Conservation (phyloP, 2,113 vertebrate species). For the Calyptomena viridis region DNA sequence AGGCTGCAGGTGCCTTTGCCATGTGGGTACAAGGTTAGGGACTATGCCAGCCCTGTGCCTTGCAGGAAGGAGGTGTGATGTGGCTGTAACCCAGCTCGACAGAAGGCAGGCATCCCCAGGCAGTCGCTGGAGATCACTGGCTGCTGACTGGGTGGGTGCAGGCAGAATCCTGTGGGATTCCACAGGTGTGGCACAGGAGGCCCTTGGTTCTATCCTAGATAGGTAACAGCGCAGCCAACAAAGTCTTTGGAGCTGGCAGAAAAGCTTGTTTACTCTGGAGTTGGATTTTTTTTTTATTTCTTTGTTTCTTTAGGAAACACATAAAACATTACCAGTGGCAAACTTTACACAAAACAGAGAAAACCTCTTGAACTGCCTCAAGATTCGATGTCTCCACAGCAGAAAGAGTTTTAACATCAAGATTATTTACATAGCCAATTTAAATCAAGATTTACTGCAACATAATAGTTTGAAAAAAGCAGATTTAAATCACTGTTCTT, state of each 20-base stretch:
- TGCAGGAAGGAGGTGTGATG: neutral
- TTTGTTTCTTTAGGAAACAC: slow-evolving; percentile 5
- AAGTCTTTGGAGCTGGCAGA: neutral
- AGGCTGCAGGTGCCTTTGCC: neutral
- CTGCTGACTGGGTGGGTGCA: neutral
- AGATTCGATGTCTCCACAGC: neutral
- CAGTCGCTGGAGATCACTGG: neutral
- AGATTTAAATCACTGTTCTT: neutral
- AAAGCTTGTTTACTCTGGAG: slow-evolving; percentile 2
- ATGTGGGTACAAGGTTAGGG: accelerated
- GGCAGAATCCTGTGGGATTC: neutral
- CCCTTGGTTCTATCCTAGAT: neutral
- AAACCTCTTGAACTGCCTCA: neutral
- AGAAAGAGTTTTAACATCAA: neutral
- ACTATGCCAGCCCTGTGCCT: neutral
- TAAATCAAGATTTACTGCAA: slow-evolving; percentile 2
- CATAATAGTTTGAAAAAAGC: neutral
- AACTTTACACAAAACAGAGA: neutral
- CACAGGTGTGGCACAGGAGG: neutral
- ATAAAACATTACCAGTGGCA: neutral
- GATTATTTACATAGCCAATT: neutral
- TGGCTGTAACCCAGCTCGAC: neutral
- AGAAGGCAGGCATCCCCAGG: neutral
- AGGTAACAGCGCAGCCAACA: neutral
- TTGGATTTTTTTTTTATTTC: neutral